Conservation (phyloP, 2,888 invertebrate genomes). For the Andrena marginata region DNA sequence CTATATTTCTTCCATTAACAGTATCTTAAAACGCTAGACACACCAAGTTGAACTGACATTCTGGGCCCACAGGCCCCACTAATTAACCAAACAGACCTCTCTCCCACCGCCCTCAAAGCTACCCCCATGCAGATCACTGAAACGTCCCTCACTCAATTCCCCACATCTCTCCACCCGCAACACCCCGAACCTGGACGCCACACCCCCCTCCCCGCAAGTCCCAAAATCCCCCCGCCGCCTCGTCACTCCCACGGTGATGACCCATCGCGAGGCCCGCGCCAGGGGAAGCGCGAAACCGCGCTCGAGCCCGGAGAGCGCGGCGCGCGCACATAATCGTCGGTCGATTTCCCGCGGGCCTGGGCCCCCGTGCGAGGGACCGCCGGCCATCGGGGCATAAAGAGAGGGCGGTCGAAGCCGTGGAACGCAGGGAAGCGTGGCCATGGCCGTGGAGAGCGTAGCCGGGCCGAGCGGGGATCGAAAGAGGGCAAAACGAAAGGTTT, state of each 20-base stretch:
- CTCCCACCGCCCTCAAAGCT: no score
- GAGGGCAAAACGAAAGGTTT: conserved; percentile 70
- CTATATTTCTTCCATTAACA: no score
- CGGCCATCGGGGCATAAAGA: conserved; percentile 12
- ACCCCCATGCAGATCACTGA: no score
- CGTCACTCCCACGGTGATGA: conserved; percentile 1
- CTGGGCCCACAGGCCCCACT: no score
- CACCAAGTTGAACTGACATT: no score
- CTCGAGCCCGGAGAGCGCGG: conserved; percentile 26
- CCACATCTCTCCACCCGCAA: no score
- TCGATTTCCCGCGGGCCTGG: conserved; percentile 50
- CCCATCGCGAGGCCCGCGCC: not conserved
- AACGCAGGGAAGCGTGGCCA: conserved; percentile 55
- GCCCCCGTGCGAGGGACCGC: conserved; percentile 49
- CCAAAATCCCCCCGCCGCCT: not conserved
- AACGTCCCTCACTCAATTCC: no score
- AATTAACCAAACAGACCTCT: no score
- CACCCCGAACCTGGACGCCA: not conserved
- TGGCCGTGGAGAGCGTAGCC: conserved; percentile 34
- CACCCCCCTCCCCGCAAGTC: not conserved
- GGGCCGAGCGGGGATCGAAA: conserved; percentile 62
- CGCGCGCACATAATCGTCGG: conserved; percentile 38
- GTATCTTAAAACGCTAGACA: no score
- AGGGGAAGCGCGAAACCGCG: conserved; percentile 26
- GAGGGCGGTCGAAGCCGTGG: conserved; percentile 40